These are phyloP conservation scores for Macrochelys suwanniensis DNA, from an alignment of 2,797 vertebrate genomes.

Conservation along the genomic window DNA sequence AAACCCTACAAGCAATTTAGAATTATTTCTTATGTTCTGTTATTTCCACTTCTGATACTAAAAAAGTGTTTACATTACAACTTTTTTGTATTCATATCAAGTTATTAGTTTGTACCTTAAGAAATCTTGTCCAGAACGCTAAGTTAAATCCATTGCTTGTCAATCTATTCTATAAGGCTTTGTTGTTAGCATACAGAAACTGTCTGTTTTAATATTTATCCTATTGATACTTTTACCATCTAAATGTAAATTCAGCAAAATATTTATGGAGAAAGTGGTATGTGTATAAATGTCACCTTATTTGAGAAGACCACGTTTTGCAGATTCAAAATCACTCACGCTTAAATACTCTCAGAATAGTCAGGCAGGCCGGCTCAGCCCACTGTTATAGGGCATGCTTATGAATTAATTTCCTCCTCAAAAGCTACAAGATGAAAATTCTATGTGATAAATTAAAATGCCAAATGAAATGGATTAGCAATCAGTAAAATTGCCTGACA, in stretches of 20 bases:
- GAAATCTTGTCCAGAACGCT: not conserved
- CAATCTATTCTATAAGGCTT: not conserved
- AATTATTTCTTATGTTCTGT: not conserved
- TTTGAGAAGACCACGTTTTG: slow-evolving; percentile 8
- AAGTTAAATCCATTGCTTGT: slow-evolving; percentile 3
- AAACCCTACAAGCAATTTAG: slow-evolving; percentile 13
- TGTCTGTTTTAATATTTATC: not conserved
- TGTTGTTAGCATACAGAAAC: not conserved
- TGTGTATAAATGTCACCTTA: not conserved
- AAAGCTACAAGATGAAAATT: slow-evolving; percentile 78
- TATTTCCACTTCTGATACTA: slow-evolving; percentile 2
- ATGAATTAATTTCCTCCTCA: slow-evolving; percentile 79
- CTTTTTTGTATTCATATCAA: slow-evolving; percentile 44
- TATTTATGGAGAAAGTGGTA: slow-evolving; percentile 13
- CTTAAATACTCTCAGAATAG: slow-evolving; percentile 65
- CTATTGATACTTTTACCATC: not conserved
- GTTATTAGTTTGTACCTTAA: slow-evolving; percentile 7
- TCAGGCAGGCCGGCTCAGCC: slow-evolving; percentile 68
- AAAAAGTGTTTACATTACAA: not conserved
- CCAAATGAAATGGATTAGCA: slow-evolving; percentile 84
- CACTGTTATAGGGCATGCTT: slow-evolving; percentile 68
- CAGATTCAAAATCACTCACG: slow-evolving; percentile 51
- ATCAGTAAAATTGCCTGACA: slow-evolving; percentile 84
- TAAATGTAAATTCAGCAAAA: not conserved
- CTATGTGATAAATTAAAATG: slow-evolving; percentile 83